phyloP scores from a whole-genome alignment of 2,113 vertebrate species.

The Nicator chloris region DNA sequence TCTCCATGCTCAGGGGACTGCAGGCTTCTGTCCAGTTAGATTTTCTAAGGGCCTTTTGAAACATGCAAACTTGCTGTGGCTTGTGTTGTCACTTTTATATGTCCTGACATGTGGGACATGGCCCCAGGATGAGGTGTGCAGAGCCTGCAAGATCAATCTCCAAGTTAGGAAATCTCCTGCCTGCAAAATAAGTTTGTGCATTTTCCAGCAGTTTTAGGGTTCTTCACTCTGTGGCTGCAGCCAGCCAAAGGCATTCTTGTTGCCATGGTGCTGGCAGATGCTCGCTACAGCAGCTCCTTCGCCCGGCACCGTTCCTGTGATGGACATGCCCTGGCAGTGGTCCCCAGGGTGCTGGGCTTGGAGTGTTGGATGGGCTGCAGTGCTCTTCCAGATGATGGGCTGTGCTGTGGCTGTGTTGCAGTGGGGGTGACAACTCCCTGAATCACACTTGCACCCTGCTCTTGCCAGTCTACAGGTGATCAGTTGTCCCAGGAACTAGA shows the following conservation, averaged over 20 bases:
- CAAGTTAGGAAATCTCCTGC: background rate
- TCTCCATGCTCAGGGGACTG: background rate
- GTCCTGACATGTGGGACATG: background rate
- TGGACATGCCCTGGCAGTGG: background rate
- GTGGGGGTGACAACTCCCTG: background rate
- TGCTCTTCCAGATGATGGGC: background rate
- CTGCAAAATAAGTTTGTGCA: background rate
- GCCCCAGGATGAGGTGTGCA: background rate
- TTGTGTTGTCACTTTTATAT: background rate
- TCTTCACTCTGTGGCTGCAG: background rate
- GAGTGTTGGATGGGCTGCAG: background rate
- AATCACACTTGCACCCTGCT: background rate
- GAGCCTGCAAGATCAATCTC: background rate
- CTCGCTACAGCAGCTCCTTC: rapidly evolving
- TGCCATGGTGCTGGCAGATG: background rate
- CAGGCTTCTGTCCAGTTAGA: background rate
- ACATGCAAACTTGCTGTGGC: background rate
- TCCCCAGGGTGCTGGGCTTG: background rate
- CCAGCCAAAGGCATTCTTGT: background rate
- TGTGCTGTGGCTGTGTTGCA: background rate
- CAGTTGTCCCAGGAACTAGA: background rate
- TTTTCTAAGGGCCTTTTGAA: background rate
- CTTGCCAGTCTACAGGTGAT: background rate
- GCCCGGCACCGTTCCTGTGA: rapidly evolving
- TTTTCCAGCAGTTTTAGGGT: background rate